Conservation (phyloP, 2,888 invertebrate species). For the Petrolisthes manimaculis region DNA sequence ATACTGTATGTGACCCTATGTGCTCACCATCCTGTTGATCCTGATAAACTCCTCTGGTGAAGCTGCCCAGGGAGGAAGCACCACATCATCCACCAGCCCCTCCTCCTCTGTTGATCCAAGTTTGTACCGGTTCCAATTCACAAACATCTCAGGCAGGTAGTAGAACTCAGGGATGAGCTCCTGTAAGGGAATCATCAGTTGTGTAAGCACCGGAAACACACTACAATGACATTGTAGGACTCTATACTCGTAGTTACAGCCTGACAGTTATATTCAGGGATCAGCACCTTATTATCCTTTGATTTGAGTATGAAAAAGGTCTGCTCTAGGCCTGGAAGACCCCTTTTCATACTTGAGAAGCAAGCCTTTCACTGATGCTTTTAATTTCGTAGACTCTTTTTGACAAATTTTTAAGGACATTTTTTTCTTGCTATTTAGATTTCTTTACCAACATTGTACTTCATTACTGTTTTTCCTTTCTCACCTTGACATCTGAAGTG, state of each 20-base stretch:
- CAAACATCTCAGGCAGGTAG: slow-evolving; percentile 98
- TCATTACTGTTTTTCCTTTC: neutral
- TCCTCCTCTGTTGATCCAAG: slow-evolving; percentile 91
- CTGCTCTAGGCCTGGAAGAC: no score
- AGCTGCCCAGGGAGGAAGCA: slow-evolving; percentile 96
- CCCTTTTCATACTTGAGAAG: no score
- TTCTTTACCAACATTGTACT: no score
- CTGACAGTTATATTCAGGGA: no score
- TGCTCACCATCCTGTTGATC: slow-evolving; percentile 89
- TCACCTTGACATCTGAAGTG: slow-evolving; percentile 96
- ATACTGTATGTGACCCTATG: no score
- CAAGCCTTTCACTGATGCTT: no score
- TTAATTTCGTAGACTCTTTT: no score
- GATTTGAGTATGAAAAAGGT: no score
- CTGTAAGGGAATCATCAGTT: slow-evolving; percentile 71
- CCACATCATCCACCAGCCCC: slow-evolving; percentile 82
- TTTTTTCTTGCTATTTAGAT: no score
- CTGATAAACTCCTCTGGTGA: slow-evolving; percentile 98
- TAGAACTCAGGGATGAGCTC: slow-evolving; percentile 99
- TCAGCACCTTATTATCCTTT: no score
- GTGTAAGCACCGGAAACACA: neutral
- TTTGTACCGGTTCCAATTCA: slow-evolving; percentile 86
- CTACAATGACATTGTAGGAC: neutral
- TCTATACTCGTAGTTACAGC: no score
- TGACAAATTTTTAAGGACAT: no score